phyloP scores from a whole-genome alignment of 2,888 invertebrate species.

The Drosophila neonasuta region DNA sequence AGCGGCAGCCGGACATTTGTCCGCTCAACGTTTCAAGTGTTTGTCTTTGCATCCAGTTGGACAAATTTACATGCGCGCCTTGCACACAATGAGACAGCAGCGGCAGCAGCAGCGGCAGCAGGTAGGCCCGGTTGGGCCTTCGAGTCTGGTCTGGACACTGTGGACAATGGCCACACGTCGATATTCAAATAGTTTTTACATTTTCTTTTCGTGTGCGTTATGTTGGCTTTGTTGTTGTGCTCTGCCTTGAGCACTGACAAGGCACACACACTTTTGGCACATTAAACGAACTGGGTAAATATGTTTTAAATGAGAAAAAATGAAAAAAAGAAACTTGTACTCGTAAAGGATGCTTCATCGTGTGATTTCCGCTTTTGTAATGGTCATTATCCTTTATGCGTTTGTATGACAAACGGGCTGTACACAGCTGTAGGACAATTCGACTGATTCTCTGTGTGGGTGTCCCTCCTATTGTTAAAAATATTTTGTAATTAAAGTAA shows the following conservation, averaged over 20 bases:
- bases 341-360: slow-evolving; percentile 56
- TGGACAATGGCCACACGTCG: slow-evolving; percentile 71
- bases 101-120: slow-evolving; percentile 24
- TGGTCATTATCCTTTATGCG: slow-evolving; percentile 61
- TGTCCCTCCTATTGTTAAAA: slow-evolving; percentile 45
- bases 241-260: slow-evolving; percentile 30
- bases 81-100: slow-evolving; percentile 59
- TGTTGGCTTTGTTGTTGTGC: slow-evolving; percentile 5
- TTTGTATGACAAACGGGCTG: slow-evolving; percentile 39
- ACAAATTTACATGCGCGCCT: slow-evolving; percentile 75
- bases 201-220: slow-evolving; percentile 6
- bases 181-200: slow-evolving; percentile 69
- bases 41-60: slow-evolving; percentile 72
- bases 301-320: slow-evolving; percentile 56
- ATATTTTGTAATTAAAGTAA: slow-evolving; percentile 30
- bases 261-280: slow-evolving; percentile 34
- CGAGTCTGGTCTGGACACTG: slow-evolving; percentile 22
- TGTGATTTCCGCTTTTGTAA: slow-evolving; percentile 70
- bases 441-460: slow-evolving; percentile 41
- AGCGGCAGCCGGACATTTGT: slow-evolving; percentile 40
- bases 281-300: slow-evolving; percentile 39
- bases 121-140: slow-evolving; percentile 40
- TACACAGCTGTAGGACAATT: slow-evolving; percentile 21
- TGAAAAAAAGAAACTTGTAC: slow-evolving; percentile 4
- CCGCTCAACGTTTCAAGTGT: slow-evolving; percentile 64